A percentile compares a stretch with the other conserved stretches of the same genome.
Evolutionary conservation across 2,113 vertebrate species (phyloP).

Genomic region (Symphodus melops): DNA sequence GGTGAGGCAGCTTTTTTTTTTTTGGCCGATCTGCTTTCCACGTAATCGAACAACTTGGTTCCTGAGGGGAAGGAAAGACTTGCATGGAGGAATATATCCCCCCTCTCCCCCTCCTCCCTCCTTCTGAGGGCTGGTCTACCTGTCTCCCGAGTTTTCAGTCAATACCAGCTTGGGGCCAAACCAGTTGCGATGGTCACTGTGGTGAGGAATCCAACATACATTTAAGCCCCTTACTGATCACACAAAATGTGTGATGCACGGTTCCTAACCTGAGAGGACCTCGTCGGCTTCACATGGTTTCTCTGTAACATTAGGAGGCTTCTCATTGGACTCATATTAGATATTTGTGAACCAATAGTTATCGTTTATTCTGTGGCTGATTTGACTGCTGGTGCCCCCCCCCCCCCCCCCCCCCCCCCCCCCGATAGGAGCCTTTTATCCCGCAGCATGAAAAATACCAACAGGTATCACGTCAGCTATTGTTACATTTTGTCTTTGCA

Average conservation of each 20-base stretch:
- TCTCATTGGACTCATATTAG: background rate
- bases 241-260: background rate
- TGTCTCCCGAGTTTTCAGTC: slow-evolving; percentile 28
- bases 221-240: background rate
- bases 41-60: background rate
- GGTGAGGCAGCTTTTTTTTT: slow-evolving; percentile 14
- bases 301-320: too few species aligned
- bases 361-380: background rate
- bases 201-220: background rate
- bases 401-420: background rate
- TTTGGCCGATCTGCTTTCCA: background rate
- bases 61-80: background rate
- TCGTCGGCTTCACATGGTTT: too few species aligned
- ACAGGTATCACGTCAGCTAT: slow-evolving; percentile 47
- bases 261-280: background rate
- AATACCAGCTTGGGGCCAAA: background rate
- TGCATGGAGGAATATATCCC: background rate
- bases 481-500: slow-evolving; percentile 30
- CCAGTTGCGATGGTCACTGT: background rate
- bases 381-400: background rate
- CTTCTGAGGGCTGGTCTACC: slow-evolving; percentile 39
- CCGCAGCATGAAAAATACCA: slow-evolving; percentile 31
- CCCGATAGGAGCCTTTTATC: background rate
- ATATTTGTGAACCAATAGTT: background rate
- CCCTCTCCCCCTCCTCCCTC: background rate